A percentile compares a stretch with the other conserved stretches of the same genome.
Conservation (phyloP, 2,113 vertebrate genomes). For the Lagenorhynchus albirostris region DNA sequence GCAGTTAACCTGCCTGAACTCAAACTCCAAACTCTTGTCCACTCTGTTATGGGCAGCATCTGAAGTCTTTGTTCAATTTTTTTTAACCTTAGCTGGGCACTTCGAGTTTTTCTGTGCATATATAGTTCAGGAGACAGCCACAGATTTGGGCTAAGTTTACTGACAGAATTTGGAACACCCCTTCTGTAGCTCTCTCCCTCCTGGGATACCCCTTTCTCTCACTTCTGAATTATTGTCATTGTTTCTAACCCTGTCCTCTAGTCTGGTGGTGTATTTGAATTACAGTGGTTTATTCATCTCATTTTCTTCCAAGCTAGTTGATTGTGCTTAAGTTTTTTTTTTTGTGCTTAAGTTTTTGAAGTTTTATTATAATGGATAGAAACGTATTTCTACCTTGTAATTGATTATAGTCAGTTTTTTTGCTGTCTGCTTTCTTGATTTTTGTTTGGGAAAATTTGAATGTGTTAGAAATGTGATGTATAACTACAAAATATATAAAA, state of each 20-base stretch:
- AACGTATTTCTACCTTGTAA: not conserved
- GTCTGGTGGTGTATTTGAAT: not conserved
- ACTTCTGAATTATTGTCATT: not conserved
- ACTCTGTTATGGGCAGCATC: not conserved
- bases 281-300: not conserved
- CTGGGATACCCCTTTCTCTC: not conserved
- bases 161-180: not conserved
- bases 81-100: not conserved
- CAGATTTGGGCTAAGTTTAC: not conserved
- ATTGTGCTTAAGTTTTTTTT: not conserved
- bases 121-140: not conserved
- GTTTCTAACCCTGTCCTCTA: not conserved
- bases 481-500: not conserved
- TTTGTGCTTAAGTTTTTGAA: constrained; percentile 17
- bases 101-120: not conserved
- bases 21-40: not conserved
- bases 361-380: not conserved
- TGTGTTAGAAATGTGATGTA: not conserved
- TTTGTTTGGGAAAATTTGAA: not conserved
- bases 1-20: not conserved
- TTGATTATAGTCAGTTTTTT: not conserved
- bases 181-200: not conserved
- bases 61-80: not conserved
- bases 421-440: not conserved
- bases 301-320: not conserved